A percentile compares a stretch with the other conserved stretches of the same genome.
phyloP scores from a whole-genome alignment of 92 coral and sea anemone genomes.

The Pocillopora meandrina region DNA sequence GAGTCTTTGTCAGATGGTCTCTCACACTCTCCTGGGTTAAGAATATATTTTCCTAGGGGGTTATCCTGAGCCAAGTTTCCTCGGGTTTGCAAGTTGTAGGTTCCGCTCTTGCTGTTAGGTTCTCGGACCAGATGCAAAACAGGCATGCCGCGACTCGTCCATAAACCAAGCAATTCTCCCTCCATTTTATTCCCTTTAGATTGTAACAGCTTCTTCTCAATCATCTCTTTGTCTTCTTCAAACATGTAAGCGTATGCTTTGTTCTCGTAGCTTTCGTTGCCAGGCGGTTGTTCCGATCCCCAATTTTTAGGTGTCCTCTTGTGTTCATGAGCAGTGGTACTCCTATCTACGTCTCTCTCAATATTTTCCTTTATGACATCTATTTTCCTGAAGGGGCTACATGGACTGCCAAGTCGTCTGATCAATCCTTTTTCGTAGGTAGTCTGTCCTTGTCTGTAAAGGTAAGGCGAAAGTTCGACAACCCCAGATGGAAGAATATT shows the following conservation, averaged over 20 bases:
- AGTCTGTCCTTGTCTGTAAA: slow-evolving; percentile 42
- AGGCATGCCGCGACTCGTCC: slow-evolving; percentile 43
- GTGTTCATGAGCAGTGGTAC: slow-evolving; percentile 3
- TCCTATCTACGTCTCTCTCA: background rate
- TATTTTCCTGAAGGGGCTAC: slow-evolving; percentile 38
- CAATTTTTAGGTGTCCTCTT: background rate
- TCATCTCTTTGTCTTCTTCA: background rate
- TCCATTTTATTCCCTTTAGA: slow-evolving; percentile 45
- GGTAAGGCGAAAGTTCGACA: slow-evolving; percentile 68
- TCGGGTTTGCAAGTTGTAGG: background rate
- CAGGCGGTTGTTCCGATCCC: background rate
- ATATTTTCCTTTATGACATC: background rate
- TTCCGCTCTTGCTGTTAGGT: background rate
- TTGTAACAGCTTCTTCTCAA: slow-evolving; percentile 1
- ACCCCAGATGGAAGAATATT: slow-evolving; percentile 44
- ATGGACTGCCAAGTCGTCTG: background rate
- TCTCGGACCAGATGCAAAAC: slow-evolving; percentile 41
- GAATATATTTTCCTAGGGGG: slow-evolving; percentile 7
- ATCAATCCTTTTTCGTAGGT: slow-evolving; percentile 41
- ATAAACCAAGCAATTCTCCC: slow-evolving; percentile 74
- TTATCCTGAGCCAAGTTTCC: slow-evolving; percentile 1
- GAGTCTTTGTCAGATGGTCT: background rate
- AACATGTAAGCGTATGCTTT: slow-evolving; percentile 19
- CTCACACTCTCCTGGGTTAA: background rate
- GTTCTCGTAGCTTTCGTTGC: background rate